Evolutionary conservation across 2,888 invertebrate species (phyloP).

Genomic region (Buathra laborator): DNA sequence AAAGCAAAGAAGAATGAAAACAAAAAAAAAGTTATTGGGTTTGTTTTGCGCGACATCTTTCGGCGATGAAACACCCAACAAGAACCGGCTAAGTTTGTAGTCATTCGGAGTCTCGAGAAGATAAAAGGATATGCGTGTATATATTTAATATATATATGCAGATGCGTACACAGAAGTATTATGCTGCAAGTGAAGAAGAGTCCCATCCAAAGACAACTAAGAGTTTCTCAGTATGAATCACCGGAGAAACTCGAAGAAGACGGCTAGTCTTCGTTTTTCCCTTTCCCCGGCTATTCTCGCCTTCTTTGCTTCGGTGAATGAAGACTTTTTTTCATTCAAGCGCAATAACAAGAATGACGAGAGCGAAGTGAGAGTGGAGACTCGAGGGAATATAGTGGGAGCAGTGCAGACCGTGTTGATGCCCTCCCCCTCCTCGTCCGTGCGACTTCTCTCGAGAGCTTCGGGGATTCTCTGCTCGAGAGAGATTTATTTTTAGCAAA

Average conservation of each 20-base stretch:
- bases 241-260: slow-evolving; percentile 15
- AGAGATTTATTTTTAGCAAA: slow-evolving; percentile 41
- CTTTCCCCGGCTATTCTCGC: slow-evolving; percentile 44
- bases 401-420: background rate
- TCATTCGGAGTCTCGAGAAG: background rate
- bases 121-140: background rate
- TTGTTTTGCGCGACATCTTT: no score
- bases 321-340: slow-evolving; percentile 62
- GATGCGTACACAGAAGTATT: slow-evolving; percentile 34
- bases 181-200: slow-evolving; percentile 8
- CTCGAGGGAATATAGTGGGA: slow-evolving; percentile 13
- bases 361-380: slow-evolving; percentile 18
- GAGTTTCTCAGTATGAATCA: slow-evolving; percentile 41
- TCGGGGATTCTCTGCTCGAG: slow-evolving; percentile 17
- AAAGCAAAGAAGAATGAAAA: no score
- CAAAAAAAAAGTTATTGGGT: no score
- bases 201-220: background rate
- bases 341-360: slow-evolving; percentile 25
- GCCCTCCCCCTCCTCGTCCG: slow-evolving; percentile 25
- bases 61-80: no score
- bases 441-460: slow-evolving; percentile 1
- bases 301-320: slow-evolving; percentile 40
- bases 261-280: slow-evolving; percentile 41
- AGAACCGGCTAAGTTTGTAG: no score
- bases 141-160: background rate